Evolutionary conservation across 2,113 vertebrate genomes (phyloP), one percentile per base, ranked within the genome.

Genomic region (Spheniscus mendiculus): DNA sequence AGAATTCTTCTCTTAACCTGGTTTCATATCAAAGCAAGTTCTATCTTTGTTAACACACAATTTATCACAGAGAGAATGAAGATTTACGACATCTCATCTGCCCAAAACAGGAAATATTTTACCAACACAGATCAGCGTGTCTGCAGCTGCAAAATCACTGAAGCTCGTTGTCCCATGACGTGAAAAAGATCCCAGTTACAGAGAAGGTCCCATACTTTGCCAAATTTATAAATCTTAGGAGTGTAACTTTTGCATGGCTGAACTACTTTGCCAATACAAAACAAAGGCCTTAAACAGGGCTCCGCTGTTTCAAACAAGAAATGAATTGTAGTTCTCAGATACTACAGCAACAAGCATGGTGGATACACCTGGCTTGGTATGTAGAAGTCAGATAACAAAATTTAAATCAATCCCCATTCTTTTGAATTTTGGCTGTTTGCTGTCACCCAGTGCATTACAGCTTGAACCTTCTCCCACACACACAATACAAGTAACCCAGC

Each of bases 61-160:
- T 93, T 95, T 91, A 91, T 90, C 89, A 92, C 34, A 59, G 66
- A 78, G 10, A 83, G 30, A 83, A 96, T 59, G 29, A 93, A 90
- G 85, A 95, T 79, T 89, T 92, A 89, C 1, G 4, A 61, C 29
- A 44, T 34, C 26, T 88, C 9, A 3, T 72, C 73, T 87, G 65
- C 45, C 53, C 4, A 0, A 87, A 91, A 29, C 27, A 56, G 80
- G 77, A 84, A 90, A 66, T 61, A 34, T 17, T n/a, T 63, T 45
- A 36, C 44, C 44, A 79, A 26, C 10, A 30, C 14, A 87, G 55
- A 20, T 66, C 82, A 82, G 27, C 10, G 9, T 16, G 19, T 52
- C 89, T 89, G 79, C 53, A 77, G 12, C 52, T n/a, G 47, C 29
- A 49, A 49, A 83, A 26, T 34, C 61, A 58, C 50, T 38, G 45